Conservation (phyloP, 2,888 invertebrate species). For the Scrobipalpa atriplicella region DNA sequence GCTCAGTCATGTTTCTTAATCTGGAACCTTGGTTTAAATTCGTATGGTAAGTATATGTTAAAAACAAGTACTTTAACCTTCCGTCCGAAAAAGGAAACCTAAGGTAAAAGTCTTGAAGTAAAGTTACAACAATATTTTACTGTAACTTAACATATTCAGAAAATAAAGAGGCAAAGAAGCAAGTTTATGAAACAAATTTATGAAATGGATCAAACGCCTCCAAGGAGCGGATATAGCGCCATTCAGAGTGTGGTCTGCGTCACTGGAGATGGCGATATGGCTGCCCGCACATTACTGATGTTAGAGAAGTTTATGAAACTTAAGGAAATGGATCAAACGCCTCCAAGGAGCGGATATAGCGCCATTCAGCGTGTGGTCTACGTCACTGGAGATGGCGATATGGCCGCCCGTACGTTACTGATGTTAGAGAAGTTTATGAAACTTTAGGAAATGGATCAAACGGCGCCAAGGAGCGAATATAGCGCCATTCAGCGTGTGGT, state of each 20-base stretch:
- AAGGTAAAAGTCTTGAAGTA: conserved; percentile 29
- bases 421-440: conserved; percentile 64
- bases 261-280: conserved; percentile 15
- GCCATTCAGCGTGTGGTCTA: conserved; percentile 32
- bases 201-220: conserved; percentile 66
- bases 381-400: conserved; percentile 25
- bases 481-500: conserved; percentile 33
- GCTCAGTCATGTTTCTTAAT: too few species aligned
- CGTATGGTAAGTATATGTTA: too few species aligned
- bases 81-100: too few species aligned
- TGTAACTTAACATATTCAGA: conserved; percentile 46
- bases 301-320: conserved; percentile 65
- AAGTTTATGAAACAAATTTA: conserved; percentile 67
- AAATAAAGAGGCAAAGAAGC: conserved; percentile 50
- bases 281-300: too few species aligned
- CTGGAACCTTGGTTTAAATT: too few species aligned
- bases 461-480: conserved; percentile 48
- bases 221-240: conserved; percentile 45
- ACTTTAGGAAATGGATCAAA: conserved; percentile 72
- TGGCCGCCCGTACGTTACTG: too few species aligned
- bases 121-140: conserved; percentile 53
- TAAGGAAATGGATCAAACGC: conserved; percentile 70
- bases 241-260: conserved; percentile 32
- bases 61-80: too few species aligned
- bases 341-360: conserved; percentile 47